Percentiles rank a stretch among this genome's conserved stretches.
These are phyloP conservation scores for Corella eumyota DNA, from an alignment of 23 tunicate genomes.

Conservation along the genomic window DNA sequence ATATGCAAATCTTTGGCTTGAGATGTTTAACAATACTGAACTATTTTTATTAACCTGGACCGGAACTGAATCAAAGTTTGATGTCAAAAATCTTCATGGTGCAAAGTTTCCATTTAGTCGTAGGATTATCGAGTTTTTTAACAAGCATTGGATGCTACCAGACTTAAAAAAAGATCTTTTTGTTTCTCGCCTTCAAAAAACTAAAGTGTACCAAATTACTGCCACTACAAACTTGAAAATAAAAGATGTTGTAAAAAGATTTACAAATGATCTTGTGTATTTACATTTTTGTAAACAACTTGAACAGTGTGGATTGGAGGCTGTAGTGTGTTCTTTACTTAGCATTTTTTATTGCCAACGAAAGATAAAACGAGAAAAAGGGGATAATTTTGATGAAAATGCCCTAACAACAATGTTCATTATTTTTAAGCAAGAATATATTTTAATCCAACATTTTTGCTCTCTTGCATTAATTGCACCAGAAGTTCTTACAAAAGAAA, in stretches of 20 bases:
- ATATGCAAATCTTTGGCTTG: constrained; percentile 3
- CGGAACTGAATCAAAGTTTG: constrained; percentile 12
- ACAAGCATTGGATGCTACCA: constrained; percentile 3
- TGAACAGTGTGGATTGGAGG: too few relatives aligned
- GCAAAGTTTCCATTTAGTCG: constrained; percentile 43
- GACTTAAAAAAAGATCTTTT: too few relatives aligned
- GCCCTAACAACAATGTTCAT: too few relatives aligned
- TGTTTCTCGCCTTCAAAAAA: too few relatives aligned
- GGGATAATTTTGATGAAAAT: too few relatives aligned
- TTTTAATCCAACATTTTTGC: too few relatives aligned
- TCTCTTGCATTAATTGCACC: too few relatives aligned
- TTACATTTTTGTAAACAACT: too few relatives aligned
- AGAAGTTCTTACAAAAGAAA: constrained; percentile 6
- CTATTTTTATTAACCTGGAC: background rate
- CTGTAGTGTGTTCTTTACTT: too few relatives aligned
- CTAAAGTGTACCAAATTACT: background rate
- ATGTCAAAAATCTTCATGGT: background rate
- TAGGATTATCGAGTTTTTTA: constrained; percentile 11
- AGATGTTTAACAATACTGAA: constrained; percentile 2
- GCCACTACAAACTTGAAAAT: background rate
- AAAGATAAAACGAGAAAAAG: too few relatives aligned
- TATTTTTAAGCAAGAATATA: too few relatives aligned
- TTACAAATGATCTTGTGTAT: constrained; percentile 1
- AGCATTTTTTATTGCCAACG: too few relatives aligned
- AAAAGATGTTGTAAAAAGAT: background rate